Base-by-base conservation (phyloP, 2,797 vertebrate genomes). In the Triplophysa bombifrons region DNA sequence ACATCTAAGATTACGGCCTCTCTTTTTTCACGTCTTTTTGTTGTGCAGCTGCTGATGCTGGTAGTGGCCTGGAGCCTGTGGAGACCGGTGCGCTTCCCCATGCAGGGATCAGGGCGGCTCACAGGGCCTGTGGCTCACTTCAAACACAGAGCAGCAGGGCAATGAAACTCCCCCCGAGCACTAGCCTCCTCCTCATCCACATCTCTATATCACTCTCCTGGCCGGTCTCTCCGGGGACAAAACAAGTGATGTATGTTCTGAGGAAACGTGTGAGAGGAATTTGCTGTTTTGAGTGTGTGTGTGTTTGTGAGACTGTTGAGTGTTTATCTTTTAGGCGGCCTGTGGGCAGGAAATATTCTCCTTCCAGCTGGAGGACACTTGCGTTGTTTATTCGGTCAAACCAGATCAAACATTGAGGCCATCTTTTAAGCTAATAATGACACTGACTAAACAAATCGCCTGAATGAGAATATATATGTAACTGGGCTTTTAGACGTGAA, bases 61-160 rank as follows among this genome's bases (percentile, higher is more conserved):
- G 88, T 91, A 90, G 91, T 87, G 90, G 91, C 90, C 86, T 90
- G 80, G 61, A 83, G 90, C 90, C 92, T 88, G 84, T 88, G 82
- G 90, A 89, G 89, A 71, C 85, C 88, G 89, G 85, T 91, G 87
- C 89, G 89, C 84, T 89, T 88, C 88, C 86, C 90, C 86, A 90
- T 90, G 91, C 90, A 89, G 89, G 91, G 92, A 91, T 87, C 89
- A 87, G 87, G 90, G 84, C 87, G 86, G 87, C 87, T 91, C 90
- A 91, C 91, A 92, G 85, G 89, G 90, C 91, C 92, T 90, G 88
- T 89, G 89, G 90, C 90, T 93, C 88, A 92, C 92, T 93, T 94
- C 93, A 94, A 94, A 94, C 90, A 86, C 87, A 90, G 91, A 91
- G 84, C 90, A 93, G 84, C 67, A 76, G 90, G 92, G 92, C 90